Conservation (phyloP, 2,797 vertebrate genomes). For the Capromys pilorides region DNA sequence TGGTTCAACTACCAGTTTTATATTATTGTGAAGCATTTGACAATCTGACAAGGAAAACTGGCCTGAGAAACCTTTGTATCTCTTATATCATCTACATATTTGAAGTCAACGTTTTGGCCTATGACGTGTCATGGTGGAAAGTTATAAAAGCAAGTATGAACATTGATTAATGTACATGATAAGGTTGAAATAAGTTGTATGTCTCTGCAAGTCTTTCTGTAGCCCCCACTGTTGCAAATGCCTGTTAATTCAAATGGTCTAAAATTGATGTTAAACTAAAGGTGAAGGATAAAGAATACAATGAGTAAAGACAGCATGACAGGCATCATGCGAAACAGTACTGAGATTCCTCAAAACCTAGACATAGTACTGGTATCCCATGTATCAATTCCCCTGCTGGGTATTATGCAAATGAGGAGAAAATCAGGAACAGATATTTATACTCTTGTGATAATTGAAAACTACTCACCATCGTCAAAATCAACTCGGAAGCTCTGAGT, state of each 20-base stretch:
- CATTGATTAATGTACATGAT: not conserved
- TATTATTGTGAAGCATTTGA: not conserved
- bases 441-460: not conserved
- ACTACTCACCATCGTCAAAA: not conserved
- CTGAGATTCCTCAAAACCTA: not conserved
- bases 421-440: not conserved
- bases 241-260: not conserved
- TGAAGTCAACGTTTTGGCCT: not conserved
- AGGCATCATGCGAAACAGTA: not conserved
- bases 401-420: not conserved
- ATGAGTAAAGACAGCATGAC: conserved; percentile 1
- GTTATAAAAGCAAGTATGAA: not conserved
- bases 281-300: not conserved
- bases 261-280: conserved; percentile 18
- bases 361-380: not conserved
- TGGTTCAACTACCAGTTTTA: not conserved
- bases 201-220: not conserved
- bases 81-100: not conserved
- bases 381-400: not conserved
- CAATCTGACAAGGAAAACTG: not conserved
- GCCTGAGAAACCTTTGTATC: not conserved
- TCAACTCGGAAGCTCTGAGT: not conserved
- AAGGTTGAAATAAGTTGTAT: not conserved
- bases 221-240: not conserved
- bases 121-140: not conserved